Evolutionary conservation across 2,888 invertebrate species (phyloP).

Genomic region (Eristalis arbustorum): DNA sequence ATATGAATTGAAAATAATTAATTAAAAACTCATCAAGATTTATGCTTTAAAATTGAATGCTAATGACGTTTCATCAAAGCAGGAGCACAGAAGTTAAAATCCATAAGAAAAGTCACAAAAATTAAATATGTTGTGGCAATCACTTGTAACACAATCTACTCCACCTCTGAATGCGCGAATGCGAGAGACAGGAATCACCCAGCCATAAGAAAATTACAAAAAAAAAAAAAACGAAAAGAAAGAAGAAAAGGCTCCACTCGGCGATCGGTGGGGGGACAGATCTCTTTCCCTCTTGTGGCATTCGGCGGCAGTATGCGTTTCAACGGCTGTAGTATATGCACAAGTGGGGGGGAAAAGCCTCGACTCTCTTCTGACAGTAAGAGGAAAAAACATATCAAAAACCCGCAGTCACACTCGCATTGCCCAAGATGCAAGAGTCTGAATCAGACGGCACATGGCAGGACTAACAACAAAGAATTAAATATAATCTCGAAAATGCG

Average conservation of each 20-base stretch:
- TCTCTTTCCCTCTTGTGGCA: slow-evolving; percentile 38
- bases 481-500: slow-evolving; percentile 70
- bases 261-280: not conserved
- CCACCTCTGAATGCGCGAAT: slow-evolving; percentile 35
- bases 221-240: slow-evolving; percentile 18
- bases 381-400: slow-evolving; percentile 56
- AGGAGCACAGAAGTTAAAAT: slow-evolving; percentile 41
- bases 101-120: slow-evolving; percentile 66
- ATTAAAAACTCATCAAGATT: not conserved
- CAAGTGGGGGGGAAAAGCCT: slow-evolving; percentile 61
- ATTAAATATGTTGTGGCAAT: slow-evolving; percentile 70
- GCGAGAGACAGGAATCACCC: slow-evolving; percentile 63
- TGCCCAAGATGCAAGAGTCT: slow-evolving; percentile 32
- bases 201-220: slow-evolving; percentile 35
- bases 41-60: not conserved
- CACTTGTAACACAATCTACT: slow-evolving; percentile 70
- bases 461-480: slow-evolving; percentile 63
- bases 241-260: slow-evolving; percentile 16
- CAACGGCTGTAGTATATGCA: slow-evolving; percentile 36
- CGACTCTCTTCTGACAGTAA: slow-evolving; percentile 49
- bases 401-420: slow-evolving; percentile 27
- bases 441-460: slow-evolving; percentile 3
- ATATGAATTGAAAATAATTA: too few relatives aligned
- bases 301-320: slow-evolving; percentile 66
- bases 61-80: not conserved